A percentile compares a stretch with the other conserved stretches of the same genome.
Conservation (phyloP, 2,797 vertebrate species). For the Sebastes steindachneri region DNA sequence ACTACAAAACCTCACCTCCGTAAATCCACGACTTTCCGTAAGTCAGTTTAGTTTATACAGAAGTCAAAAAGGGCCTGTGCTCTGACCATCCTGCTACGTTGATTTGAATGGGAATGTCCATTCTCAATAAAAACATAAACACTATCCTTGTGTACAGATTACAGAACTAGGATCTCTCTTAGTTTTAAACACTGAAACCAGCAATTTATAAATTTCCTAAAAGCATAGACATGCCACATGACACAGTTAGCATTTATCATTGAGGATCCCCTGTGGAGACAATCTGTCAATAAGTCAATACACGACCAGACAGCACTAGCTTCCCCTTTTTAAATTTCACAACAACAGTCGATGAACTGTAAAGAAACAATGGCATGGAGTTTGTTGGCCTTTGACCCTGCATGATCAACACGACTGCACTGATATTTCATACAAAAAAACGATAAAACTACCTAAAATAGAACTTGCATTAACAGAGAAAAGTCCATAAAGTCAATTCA, state of each 20-base stretch:
- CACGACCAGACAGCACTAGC: neutral
- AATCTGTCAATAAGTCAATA: slow-evolving; percentile 44
- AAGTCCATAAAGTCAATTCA: neutral
- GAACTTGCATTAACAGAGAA: neutral
- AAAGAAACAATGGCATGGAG: neutral
- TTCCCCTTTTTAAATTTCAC: slow-evolving; percentile 25
- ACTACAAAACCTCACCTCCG: too few relatives aligned
- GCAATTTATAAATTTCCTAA: neutral
- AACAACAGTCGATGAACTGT: slow-evolving; percentile 11
- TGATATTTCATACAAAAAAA: neutral
- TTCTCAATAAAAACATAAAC: neutral
- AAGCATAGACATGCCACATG: neutral
- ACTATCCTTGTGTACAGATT: neutral
- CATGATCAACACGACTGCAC: neutral
- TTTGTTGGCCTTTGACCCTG: slow-evolving; percentile 2
- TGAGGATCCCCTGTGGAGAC: neutral
- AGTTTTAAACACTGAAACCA: neutral
- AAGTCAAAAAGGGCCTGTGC: too few relatives aligned
- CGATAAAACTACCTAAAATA: neutral
- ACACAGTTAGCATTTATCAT: neutral
- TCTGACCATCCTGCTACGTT: too few relatives aligned
- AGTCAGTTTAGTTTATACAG: too few relatives aligned
- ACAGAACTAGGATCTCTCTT: neutral
- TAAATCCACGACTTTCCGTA: too few relatives aligned
- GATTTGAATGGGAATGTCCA: too few relatives aligned